A percentile compares a stretch with the other conserved stretches of the same genome.
These are phyloP conservation scores for Xanthostigma xanthostigma DNA, from an alignment of 2,888 invertebrate genomes.

Conservation along the genomic window DNA sequence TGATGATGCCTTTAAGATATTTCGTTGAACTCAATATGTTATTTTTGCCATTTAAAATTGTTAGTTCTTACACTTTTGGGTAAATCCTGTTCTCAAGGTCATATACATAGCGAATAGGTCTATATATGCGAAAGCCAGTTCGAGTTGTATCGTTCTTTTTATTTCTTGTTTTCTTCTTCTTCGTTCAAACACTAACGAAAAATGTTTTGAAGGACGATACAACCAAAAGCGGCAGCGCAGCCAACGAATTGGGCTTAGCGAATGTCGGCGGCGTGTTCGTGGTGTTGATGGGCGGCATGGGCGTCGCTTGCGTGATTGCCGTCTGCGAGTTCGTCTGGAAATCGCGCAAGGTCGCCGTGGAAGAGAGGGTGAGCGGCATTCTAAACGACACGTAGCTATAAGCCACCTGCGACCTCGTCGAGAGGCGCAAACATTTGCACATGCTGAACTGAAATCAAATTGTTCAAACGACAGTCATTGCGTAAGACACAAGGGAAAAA, in stretches of 20 bases:
- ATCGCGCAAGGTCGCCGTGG: slow-evolving; percentile 79
- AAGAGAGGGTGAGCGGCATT: slow-evolving; percentile 66
- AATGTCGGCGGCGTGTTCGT: slow-evolving; percentile 95
- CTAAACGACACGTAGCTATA: slow-evolving; percentile 33
- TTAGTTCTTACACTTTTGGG: too few species aligned
- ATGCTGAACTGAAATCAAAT: too few species aligned
- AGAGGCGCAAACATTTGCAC: not conserved
- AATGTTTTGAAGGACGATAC: slow-evolving; percentile 52
- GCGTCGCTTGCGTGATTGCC: slow-evolving; percentile 81
- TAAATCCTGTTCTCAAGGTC: too few species aligned
- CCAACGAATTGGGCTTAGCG: slow-evolving; percentile 80
- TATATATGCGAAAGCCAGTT: not conserved
- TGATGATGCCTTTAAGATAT: too few species aligned
- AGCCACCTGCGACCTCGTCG: slow-evolving; percentile 13
- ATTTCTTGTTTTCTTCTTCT: not conserved
- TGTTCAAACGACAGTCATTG: too few species aligned
- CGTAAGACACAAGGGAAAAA: too few species aligned
- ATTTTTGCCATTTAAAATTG: too few species aligned
- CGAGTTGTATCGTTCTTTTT: not conserved
- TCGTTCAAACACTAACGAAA: too few species aligned
- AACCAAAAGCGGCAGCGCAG: slow-evolving; percentile 70
- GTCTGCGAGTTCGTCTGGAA: slow-evolving; percentile 95
- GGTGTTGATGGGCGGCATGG: slow-evolving; percentile 87
- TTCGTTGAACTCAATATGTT: too few species aligned
- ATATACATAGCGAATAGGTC: too few species aligned